phyloP scores from a whole-genome alignment of 2,888 invertebrate species.

The Drosophila aldrichi region DNA sequence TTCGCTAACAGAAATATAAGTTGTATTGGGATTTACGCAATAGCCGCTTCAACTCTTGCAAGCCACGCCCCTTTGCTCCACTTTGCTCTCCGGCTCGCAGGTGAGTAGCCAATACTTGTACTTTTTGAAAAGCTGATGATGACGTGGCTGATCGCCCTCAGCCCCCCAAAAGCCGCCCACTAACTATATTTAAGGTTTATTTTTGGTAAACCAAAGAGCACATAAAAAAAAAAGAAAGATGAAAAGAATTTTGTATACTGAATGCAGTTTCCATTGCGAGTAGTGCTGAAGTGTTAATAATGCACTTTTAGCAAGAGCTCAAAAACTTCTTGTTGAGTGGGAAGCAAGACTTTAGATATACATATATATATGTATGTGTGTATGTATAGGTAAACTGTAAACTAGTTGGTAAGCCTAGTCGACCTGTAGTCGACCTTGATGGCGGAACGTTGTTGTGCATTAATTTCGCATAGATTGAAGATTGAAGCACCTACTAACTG shows the following conservation, averaged over 20 bases:
- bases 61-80: constrained; percentile 6
- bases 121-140: constrained; percentile 57
- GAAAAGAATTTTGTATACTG: constrained; percentile 26
- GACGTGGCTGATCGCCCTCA: constrained; percentile 29
- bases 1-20: constrained; percentile 27
- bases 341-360: not conserved
- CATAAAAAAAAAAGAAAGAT: not conserved
- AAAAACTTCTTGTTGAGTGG: constrained; percentile 20
- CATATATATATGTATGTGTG: not conserved
- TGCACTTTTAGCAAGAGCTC: constrained; percentile 56
- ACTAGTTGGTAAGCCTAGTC: constrained; percentile 52
- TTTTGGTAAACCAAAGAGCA: constrained; percentile 8
- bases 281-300: constrained; percentile 68
- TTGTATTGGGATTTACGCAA: constrained; percentile 62
- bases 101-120: constrained; percentile 60
- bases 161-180: not conserved
- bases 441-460: constrained; percentile 43
- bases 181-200: constrained; percentile 17
- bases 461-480: constrained; percentile 71
- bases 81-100: constrained; percentile 21
- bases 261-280: constrained; percentile 38
- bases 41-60: constrained; percentile 15
- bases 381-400: not conserved
- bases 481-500: constrained; percentile 66
- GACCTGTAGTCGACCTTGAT: constrained; percentile 60